phyloP scores from a whole-genome alignment of 2,113 vertebrate species.

The Dolichotis patagonum region DNA sequence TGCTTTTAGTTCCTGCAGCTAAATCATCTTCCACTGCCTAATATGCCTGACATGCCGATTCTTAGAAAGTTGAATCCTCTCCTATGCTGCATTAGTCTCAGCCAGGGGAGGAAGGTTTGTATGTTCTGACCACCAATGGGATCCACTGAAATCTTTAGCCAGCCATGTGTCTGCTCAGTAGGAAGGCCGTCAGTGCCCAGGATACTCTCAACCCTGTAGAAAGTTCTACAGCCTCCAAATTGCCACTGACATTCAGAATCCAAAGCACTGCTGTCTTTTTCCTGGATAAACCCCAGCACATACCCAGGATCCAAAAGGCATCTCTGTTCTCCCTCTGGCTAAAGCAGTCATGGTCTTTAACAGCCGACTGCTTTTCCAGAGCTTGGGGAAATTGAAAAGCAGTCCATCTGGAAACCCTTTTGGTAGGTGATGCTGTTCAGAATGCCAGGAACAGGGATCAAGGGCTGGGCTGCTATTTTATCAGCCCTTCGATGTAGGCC shows the following conservation, averaged over 20 bases:
- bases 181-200: constrained; percentile 54
- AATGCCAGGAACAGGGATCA: constrained; percentile 55
- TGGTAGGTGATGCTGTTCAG: constrained; percentile 40
- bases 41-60: not conserved
- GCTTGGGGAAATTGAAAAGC: constrained; percentile 58
- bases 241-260: constrained; percentile 49
- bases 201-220: constrained; percentile 39
- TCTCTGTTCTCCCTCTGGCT: constrained; percentile 18
- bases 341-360: constrained; percentile 47
- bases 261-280: constrained; percentile 36
- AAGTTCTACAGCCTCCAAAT: constrained; percentile 42
- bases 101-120: constrained; percentile 19
- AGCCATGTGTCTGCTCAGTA: constrained; percentile 63
- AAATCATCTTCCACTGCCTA: constrained; percentile 6
- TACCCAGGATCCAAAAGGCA: constrained; percentile 13
- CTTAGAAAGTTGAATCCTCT: constrained; percentile 50
- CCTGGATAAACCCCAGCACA: constrained; percentile 45
- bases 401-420: constrained; percentile 49
- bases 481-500: constrained; percentile 51
- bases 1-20: constrained; percentile 50
- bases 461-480: constrained; percentile 46
- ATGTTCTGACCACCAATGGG: constrained; percentile 50
- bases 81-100: constrained; percentile 9
- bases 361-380: constrained; percentile 19
- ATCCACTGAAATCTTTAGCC: constrained; percentile 61